These are phyloP conservation scores for Ceraclea dissimilis DNA, from an alignment of 2,888 invertebrate species.

Conservation along the genomic window DNA sequence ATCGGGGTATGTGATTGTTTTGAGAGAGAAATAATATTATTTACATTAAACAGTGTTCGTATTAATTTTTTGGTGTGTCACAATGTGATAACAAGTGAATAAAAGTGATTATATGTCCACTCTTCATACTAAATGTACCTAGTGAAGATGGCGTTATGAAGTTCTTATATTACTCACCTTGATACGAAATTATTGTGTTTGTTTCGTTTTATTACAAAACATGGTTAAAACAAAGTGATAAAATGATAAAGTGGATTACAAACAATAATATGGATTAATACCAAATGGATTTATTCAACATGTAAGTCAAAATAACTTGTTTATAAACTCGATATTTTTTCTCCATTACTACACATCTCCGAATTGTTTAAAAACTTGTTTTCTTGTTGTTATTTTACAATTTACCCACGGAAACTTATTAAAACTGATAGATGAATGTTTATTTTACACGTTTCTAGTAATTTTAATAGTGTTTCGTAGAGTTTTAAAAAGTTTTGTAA, in stretches of 20 bases:
- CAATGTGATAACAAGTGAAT: conserved; percentile 17
- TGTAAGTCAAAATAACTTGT: conserved; percentile 15
- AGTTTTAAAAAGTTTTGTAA: conserved; percentile 9
- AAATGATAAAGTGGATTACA: conserved; percentile 4
- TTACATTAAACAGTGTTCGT: conserved; percentile 10
- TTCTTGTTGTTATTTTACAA: conserved; percentile 10
- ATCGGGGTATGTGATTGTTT: conserved; percentile 10
- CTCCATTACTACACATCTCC: conserved; percentile 3
- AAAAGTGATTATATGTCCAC: conserved; percentile 15
- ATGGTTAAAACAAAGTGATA: conserved; percentile 11
- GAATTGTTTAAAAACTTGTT: conserved; percentile 19
- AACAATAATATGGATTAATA: neutral
- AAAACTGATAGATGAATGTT: neutral
- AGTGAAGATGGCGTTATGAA: conserved; percentile 20
- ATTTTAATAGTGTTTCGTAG: neutral
- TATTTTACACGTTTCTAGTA: neutral
- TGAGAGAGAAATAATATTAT: conserved; percentile 14
- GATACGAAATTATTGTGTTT: conserved; percentile 14
- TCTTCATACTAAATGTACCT: conserved; percentile 18
- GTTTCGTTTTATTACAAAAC: conserved; percentile 12
- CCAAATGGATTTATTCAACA: neutral
- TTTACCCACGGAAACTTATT: neutral
- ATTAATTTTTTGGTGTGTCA: conserved; percentile 12
- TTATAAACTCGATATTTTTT: conserved; percentile 16
- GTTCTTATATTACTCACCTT: neutral